Evolutionary conservation across 1,140 invertebrate genomes (phyloP).

Genomic region (Drosophila kurseongensis): DNA sequence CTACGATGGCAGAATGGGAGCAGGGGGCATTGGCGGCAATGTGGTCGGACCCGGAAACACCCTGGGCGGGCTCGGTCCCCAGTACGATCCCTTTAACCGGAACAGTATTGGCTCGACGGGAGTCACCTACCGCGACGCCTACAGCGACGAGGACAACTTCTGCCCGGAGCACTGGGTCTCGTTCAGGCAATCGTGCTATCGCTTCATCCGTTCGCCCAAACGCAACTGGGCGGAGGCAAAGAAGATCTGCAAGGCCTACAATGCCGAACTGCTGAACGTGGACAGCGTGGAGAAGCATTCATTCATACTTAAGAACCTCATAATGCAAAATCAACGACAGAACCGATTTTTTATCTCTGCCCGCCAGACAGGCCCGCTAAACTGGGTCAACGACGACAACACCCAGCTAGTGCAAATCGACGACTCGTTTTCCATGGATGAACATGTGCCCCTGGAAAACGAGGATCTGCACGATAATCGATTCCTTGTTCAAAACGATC

Average conservation of each 20-base stretch:
- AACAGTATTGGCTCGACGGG: constrained; percentile 40
- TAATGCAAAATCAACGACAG: constrained; percentile 93
- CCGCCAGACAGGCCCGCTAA: constrained; percentile 89
- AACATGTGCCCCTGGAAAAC: constrained; percentile 66
- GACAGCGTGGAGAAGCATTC: constrained; percentile 94
- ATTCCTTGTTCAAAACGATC: constrained; percentile 73
- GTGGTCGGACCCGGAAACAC: constrained; percentile 45
- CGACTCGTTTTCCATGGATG: constrained; percentile 90
- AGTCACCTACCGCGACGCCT: constrained; percentile 60
- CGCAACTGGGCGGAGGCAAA: constrained; percentile 91
- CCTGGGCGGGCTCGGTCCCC: constrained; percentile 47
- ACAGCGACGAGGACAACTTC: constrained; percentile 75
- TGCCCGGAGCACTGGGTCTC: constrained; percentile 94
- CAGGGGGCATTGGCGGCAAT: constrained; percentile 21
- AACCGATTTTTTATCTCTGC: constrained; percentile 94
- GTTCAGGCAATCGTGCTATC: constrained; percentile 92
- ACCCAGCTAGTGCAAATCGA: constrained; percentile 91
- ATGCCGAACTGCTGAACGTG: constrained; percentile 92
- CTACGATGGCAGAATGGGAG: constrained; percentile 38
- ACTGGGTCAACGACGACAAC: constrained; percentile 95
- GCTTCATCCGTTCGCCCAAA: constrained; percentile 94
- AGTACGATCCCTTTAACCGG: constrained; percentile 77
- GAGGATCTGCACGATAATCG: constrained; percentile 81
- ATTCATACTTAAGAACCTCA: constrained; percentile 92
- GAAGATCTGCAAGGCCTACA: constrained; percentile 92